Base-by-base conservation (phyloP, 2,797 vertebrate species). In the Bovichtus diacanthus region DNA sequence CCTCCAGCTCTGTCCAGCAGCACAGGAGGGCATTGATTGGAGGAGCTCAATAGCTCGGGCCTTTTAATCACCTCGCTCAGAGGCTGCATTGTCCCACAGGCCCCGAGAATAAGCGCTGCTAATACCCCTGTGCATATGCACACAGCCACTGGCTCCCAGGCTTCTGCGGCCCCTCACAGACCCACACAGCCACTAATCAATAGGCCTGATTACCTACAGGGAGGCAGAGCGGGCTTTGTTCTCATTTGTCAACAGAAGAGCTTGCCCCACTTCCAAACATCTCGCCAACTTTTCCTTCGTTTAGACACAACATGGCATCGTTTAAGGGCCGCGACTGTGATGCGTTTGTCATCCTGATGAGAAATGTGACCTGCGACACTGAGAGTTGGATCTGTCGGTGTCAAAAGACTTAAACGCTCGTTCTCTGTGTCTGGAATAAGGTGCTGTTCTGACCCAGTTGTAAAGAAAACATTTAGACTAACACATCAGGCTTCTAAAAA, bases 41-140 rank as follows among this genome's bases (percentile, higher is more conserved):
- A 87, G 84, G 83, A 93, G 89, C 88, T 93, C 92, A 94, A 94
- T 95, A 94, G 89, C 90, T 84, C 49, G 78, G 82, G 72, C 85
- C 90, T 93, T 95, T 94, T 95, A 94, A 94, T 94, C 93, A 93
- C 93, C 91, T 91, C 82, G 70, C 88, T 93, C 90, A 92, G 88
- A 94, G 87, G 90, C 88, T 80, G 83, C 88, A 92, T 94, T 94
- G 90, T 95, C 93, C 92, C 86, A 83, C 82, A 87, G 91, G 92
- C 87, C 79, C 23, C 49, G 74, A 87, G 88, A 93, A 94, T 94
- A 93, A 93, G 90, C 72, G 80, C 78, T 49, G 65, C 79, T 91
- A 94, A 94, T 91, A 90, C 91, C 85, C 90, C 81, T 34, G 90
- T 92, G 92, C 91, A 93, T 93, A 94, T 93, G 92, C 89, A 87